Evolutionary conservation across 2,113 vertebrate genomes (phyloP), one percentile per base, ranked within the genome.

Genomic region (Orcinus orca): DNA sequence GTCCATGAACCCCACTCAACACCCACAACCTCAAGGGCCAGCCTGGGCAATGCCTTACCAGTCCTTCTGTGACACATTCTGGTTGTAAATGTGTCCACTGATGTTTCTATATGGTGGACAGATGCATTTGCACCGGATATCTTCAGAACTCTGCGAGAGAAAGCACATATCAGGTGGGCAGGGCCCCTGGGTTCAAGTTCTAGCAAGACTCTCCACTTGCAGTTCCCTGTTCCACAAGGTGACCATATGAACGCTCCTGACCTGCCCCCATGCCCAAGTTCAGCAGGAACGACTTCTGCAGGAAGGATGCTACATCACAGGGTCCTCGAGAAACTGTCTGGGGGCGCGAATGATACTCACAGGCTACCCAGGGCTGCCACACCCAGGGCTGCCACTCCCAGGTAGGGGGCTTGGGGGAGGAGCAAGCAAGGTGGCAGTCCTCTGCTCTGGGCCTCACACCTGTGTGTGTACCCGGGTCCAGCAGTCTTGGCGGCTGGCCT

Each of bases 81-180:
- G 99, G 98, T 99, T 99, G 97, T 99, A 99, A 81, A 99, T 99
- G 92, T 99, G 99, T 17, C 99, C 99, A 0, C 98, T 99, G 98
- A 99, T 99, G 97, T 99, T 99, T 93, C 99, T 99, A 88, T 99
- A 99, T 0, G 99, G 99, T 1, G 99, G 99, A 65, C 99, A 99
- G 98, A 99, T 99, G 97, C 99, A 99, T 97, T 99, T 99, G 98
- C 99, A 99, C 92, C 99, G 99, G 74, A 99, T 99, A 97, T 99
- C 99, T 98, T 99, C 99, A 0, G 99, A 99, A 97, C 98, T 99
- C 99, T 99, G 98, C 5, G 94, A 97, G 88, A 82, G 41, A 90
- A 63, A 50, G 13, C 4, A 0, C 0, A 0, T 0, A 2, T 63
- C 15, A 86, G 36, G n/a, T 3, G 41, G 12, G 20, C 25, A 84